Base-by-base conservation (phyloP, 2,888 invertebrate species). In the Achlya flavicornis region DNA sequence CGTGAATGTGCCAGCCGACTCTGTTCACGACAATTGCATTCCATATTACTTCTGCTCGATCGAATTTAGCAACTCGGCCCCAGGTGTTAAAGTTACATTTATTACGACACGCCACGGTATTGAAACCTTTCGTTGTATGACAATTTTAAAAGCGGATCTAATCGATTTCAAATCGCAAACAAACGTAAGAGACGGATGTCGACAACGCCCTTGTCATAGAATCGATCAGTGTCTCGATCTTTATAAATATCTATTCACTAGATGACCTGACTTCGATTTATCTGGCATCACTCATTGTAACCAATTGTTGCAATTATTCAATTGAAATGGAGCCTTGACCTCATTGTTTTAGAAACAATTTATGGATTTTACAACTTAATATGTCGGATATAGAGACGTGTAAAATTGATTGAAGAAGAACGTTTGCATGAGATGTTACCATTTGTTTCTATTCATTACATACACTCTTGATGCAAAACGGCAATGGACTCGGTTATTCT, bases 101-200 rank as follows among this genome's bases (percentile, higher is more conserved):
- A 75, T 83, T 83, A 75, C 83, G 69, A 78, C 80, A 83, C 71
- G 68, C 74, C 65, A 68, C 66, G 75, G 66, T 74, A 76, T 73
- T 76, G 71, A 74, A 79, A 76, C 76, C 75, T 79, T 83, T 80
- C 73, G 71, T 79, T 80, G 79, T 78, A 80, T 85, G 88, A 89
- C 88, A 87, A 85, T 84, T 86, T 86, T 87, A 88, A 87, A 88
- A 87, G 91, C 91, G 90, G 77, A 89, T 89, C 91, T 77, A 90
- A 92, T 92, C 86, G 90, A 90, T 90, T 87, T 82, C 68, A 78
- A 77, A 80, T 84, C 82, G 73, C 79, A 83, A 86, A 85, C 79
- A 81, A 83, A 81, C 73, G 76, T 70, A 70, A 78, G 77, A 87
- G 86, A 87, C 89, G 89, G 90, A 92, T 91, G 83, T 89, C 82